phyloP scores from a whole-genome alignment of 2,888 invertebrate species.

The Phytoseiulus persimilis region DNA sequence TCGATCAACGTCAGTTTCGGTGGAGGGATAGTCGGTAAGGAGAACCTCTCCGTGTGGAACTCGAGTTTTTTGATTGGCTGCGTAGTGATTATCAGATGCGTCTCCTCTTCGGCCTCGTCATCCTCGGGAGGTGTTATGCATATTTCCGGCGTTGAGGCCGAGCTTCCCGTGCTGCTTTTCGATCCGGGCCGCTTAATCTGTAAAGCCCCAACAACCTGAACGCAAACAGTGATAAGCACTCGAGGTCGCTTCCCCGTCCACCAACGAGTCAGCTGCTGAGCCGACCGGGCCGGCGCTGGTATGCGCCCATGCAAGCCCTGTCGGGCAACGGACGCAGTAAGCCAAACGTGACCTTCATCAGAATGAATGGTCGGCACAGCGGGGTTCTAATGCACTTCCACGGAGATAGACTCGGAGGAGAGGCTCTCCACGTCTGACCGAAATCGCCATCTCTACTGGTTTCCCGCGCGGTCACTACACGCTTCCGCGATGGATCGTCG shows the following conservation, averaged over 20 bases:
- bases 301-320: neutral
- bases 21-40: constrained; percentile 17
- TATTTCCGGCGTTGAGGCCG: constrained; percentile 24
- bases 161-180: neutral
- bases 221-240: neutral
- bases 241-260: neutral
- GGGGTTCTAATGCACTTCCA: neutral
- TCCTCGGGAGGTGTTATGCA: constrained; percentile 10
- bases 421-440: neutral
- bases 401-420: neutral
- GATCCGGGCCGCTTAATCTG: constrained; percentile 30
- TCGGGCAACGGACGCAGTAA: neutral
- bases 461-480: neutral
- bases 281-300: neutral
- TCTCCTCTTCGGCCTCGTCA: constrained; percentile 12
- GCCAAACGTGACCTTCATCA: neutral
- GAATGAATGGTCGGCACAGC: neutral
- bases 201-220: neutral
- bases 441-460: neutral
- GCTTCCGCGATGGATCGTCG: neutral
- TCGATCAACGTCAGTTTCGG: constrained; percentile 20
- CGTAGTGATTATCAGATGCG: constrained; percentile 34
- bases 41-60: constrained; percentile 11
- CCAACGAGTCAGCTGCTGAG: neutral
- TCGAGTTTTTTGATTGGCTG: constrained; percentile 36